Conservation (phyloP, 2,888 invertebrate species). For the Pherbina coryleti region DNA sequence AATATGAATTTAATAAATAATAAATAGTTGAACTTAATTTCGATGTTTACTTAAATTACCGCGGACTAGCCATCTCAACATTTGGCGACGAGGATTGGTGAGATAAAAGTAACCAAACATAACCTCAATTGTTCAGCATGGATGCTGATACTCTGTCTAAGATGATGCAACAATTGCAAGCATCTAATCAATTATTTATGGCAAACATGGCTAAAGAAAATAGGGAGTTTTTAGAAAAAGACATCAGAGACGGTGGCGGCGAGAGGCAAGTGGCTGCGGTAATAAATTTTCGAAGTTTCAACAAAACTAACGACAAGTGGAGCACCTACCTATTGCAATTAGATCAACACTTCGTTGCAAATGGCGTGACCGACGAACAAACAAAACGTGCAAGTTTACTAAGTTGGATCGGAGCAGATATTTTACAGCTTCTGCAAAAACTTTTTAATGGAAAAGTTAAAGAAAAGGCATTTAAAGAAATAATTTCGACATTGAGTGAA, state of each 20-base stretch:
- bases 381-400: conserved; percentile 26
- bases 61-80: neutral
- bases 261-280: neutral
- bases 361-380: neutral
- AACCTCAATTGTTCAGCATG: conserved; percentile 21
- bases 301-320: conserved; percentile 27
- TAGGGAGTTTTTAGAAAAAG: neutral
- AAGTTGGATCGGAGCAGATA: conserved; percentile 17
- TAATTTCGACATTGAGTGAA: conserved; percentile 25
- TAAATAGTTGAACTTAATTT: no score
- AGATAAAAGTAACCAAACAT: neutral
- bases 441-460: conserved; percentile 34
- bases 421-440: conserved; percentile 32
- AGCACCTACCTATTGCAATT: conserved; percentile 29
- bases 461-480: conserved; percentile 32
- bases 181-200: neutral
- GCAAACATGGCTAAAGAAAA: neutral
- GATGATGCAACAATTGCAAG: neutral
- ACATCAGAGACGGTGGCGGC: neutral
- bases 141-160: neutral
- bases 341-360: conserved; percentile 28
- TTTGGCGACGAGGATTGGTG: neutral
- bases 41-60: no score
- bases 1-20: no score
- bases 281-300: conserved; percentile 1